Percentiles rank a stretch among this genome's conserved stretches.
phyloP scores from a whole-genome alignment of 2,113 vertebrate species.

The Melierax canorus region DNA sequence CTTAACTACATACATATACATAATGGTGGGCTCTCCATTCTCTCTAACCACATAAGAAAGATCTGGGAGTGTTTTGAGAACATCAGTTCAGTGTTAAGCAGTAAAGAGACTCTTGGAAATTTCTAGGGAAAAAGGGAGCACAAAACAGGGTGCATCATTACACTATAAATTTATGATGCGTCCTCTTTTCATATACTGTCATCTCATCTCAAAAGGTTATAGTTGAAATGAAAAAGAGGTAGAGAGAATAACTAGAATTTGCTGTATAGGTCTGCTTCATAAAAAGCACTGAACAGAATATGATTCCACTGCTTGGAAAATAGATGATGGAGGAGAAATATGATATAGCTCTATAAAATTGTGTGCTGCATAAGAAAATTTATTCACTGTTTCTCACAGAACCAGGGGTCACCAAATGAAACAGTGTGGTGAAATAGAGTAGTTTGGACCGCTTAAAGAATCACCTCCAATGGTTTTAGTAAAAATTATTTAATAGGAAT shows the following conservation, averaged over 20 bases:
- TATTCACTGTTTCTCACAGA: neutral
- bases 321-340: neutral
- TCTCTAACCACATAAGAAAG: neutral
- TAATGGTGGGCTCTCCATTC: neutral
- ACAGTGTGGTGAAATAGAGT: neutral
- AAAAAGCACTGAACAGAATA: neutral
- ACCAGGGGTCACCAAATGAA: neutral
- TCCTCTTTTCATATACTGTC: neutral
- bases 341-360: neutral
- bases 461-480: too few species aligned
- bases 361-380: neutral
- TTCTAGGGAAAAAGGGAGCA: neutral
- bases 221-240: neutral
- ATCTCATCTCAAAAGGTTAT: neutral
- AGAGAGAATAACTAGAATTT: slow-evolving; percentile 6
- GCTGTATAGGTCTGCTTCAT: neutral
- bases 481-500: too few species aligned
- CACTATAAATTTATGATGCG: neutral
- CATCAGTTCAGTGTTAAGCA: neutral
- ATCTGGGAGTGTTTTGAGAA: neutral
- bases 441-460: too few species aligned
- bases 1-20: neutral
- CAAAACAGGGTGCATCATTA: neutral
- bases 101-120: neutral
- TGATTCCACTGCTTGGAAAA: neutral